These are phyloP conservation scores for Remorina albescens DNA, from an alignment of 2,797 vertebrate species.

Conservation along the genomic window DNA sequence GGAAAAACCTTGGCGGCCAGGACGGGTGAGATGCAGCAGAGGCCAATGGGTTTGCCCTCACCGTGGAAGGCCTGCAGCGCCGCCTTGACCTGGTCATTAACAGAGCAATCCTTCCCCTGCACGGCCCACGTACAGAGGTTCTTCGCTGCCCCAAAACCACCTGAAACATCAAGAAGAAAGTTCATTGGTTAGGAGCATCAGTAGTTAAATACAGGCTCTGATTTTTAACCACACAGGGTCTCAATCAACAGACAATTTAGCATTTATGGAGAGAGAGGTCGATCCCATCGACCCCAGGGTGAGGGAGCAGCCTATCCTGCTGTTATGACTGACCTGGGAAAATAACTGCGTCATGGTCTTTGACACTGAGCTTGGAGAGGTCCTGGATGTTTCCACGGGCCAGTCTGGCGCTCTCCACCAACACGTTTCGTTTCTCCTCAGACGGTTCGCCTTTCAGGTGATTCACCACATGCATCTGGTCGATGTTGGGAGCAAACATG, in stretches of 20 bases:
- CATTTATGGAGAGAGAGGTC: no score
- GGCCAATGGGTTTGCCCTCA: conserved; percentile 86
- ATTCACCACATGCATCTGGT: conserved; percentile 90
- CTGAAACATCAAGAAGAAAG: conserved; percentile 59
- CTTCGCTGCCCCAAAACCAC: conserved; percentile 88
- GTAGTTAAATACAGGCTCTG: not conserved
- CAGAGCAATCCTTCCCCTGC: conserved; percentile 86
- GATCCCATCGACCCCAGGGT: not conserved
- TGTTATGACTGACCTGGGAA: conserved; percentile 80
- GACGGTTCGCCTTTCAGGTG: conserved; percentile 85
- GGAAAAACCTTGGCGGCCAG: conserved; percentile 88
- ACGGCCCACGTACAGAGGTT: conserved; percentile 90
- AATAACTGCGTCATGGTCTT: conserved; percentile 85
- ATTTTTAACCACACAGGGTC: not conserved
- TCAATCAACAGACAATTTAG: not conserved
- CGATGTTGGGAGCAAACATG: conserved; percentile 88
- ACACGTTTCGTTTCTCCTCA: conserved; percentile 86
- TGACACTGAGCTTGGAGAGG: conserved; percentile 82
- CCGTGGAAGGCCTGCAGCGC: conserved; percentile 83
- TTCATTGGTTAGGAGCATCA: not conserved
- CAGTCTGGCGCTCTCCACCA: conserved; percentile 87
- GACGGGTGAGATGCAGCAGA: conserved; percentile 89
- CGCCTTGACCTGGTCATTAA: conserved; percentile 81
- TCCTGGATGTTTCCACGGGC: conserved; percentile 85
- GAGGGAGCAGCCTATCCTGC: not conserved